phyloP scores from a whole-genome alignment of 2,888 invertebrate species.

The Meta bourneti region DNA sequence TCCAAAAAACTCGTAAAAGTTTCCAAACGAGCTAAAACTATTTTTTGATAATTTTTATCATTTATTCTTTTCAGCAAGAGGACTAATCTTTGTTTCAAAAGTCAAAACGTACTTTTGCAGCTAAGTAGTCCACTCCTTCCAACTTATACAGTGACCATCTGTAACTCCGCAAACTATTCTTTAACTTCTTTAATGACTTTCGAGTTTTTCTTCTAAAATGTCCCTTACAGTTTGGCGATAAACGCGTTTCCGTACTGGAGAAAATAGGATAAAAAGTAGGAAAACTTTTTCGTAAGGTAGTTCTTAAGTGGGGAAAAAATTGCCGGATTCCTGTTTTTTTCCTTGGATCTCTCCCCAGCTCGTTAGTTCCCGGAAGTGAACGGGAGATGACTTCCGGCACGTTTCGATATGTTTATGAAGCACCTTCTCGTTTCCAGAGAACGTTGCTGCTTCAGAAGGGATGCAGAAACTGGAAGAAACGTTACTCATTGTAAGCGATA shows the following conservation, averaged over 20 bases:
- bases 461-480: neutral
- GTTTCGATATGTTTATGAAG: constrained; percentile 64
- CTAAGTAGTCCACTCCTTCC: neutral
- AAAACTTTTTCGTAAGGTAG: constrained; percentile 8
- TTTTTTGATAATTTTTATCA: too few species aligned
- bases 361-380: constrained; percentile 71
- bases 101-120: neutral
- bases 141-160: neutral
- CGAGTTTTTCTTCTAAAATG: constrained; percentile 23
- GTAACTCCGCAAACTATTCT: constrained; percentile 14
- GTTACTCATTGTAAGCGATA: constrained; percentile 20
- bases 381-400: constrained; percentile 63
- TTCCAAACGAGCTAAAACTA: too few species aligned
- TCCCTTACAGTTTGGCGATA: constrained; percentile 28
- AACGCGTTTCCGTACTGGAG: neutral
- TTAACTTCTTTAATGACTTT: constrained; percentile 46
- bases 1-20: too few species aligned
- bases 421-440: constrained; percentile 25
- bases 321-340: constrained; percentile 35
- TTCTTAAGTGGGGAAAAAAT: constrained; percentile 9
- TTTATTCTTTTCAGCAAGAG: too few species aligned
- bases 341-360: constrained; percentile 61
- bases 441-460: neutral
- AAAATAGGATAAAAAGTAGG: neutral
- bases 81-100: neutral